A percentile compares a stretch with the other conserved stretches of the same genome.
Conservation (phyloP, 2,888 invertebrate genomes). For the Rosalia funebris region DNA sequence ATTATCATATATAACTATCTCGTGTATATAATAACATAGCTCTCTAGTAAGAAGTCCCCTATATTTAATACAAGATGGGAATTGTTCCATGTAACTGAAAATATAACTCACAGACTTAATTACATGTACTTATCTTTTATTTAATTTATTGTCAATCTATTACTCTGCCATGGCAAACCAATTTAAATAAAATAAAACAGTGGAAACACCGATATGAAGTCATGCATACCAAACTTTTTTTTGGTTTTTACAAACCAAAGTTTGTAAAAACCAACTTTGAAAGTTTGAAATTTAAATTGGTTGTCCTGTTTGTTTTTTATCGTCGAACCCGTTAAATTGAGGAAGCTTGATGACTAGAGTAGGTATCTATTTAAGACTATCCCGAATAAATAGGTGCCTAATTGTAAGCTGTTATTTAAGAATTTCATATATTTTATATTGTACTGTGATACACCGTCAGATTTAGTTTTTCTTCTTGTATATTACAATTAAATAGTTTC, state of each 20-base stretch:
- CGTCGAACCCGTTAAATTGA: no score
- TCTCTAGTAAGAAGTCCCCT: background rate
- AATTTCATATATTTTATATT: slow-evolving; percentile 24
- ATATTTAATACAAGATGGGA: no score
- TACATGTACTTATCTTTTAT: background rate
- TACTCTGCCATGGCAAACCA: background rate
- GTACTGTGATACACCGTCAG: slow-evolving; percentile 24
- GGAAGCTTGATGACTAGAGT: background rate
- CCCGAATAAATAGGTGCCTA: background rate
- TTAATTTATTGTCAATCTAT: background rate
- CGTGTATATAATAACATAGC: no score
- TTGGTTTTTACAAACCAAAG: no score
- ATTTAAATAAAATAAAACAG: no score
- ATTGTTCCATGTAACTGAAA: background rate
- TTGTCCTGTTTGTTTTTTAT: background rate
- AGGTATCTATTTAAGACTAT: background rate
- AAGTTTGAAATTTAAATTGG: background rate
- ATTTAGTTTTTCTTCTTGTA: slow-evolving; percentile 17
- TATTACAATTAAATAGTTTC: background rate
- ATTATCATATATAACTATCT: no score
- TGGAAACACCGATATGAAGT: no score
- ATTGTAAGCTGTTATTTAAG: slow-evolving; percentile 7
- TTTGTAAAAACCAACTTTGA: no score
- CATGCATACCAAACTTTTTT: no score
- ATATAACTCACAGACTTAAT: background rate